Evolutionary conservation across 2,797 vertebrate genomes (phyloP).

Genomic region (Lates japonicus): DNA sequence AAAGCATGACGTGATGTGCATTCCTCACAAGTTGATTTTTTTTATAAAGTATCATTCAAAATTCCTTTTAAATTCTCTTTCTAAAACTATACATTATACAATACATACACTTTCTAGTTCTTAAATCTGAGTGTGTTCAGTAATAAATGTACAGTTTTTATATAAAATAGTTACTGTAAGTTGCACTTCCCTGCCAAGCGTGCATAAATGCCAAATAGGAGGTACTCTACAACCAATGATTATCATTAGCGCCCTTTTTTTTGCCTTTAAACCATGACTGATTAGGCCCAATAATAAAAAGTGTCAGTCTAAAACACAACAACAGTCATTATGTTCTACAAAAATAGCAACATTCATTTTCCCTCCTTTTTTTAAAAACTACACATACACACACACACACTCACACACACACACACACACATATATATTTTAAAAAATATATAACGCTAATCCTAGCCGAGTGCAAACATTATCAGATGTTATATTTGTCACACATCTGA

Average conservation of each 20-base stretch:
- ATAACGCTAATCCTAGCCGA: constrained; percentile 89
- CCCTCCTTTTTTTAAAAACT: constrained; percentile 73
- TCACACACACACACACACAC: constrained; percentile 32
- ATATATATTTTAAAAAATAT: constrained; percentile 87
- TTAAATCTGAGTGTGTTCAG: constrained; percentile 63
- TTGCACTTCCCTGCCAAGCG: constrained; percentile 75
- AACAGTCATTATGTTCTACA: constrained; percentile 80
- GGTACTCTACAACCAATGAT: constrained; percentile 76
- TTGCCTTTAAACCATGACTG: constrained; percentile 54
- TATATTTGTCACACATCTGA: constrained; percentile 85
- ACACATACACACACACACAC: constrained; percentile 69
- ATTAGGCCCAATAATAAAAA: constrained; percentile 72
- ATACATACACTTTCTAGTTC: constrained; percentile 63
- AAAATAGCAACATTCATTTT: constrained; percentile 85
- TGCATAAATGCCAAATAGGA: constrained; percentile 75
- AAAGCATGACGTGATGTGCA: constrained; percentile 62
- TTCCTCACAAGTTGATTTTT: constrained; percentile 42
- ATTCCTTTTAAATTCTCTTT: constrained; percentile 56
- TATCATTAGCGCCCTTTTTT: constrained; percentile 74
- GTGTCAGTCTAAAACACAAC: constrained; percentile 73
- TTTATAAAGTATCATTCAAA: constrained; percentile 59
- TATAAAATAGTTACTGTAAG: constrained; percentile 74
- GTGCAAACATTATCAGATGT: constrained; percentile 94
- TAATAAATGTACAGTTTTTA: constrained; percentile 69
- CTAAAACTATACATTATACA: constrained; percentile 76